Evolutionary conservation across 1,140 invertebrate genomes (phyloP).

Genomic region (Liolophura sinensis): DNA sequence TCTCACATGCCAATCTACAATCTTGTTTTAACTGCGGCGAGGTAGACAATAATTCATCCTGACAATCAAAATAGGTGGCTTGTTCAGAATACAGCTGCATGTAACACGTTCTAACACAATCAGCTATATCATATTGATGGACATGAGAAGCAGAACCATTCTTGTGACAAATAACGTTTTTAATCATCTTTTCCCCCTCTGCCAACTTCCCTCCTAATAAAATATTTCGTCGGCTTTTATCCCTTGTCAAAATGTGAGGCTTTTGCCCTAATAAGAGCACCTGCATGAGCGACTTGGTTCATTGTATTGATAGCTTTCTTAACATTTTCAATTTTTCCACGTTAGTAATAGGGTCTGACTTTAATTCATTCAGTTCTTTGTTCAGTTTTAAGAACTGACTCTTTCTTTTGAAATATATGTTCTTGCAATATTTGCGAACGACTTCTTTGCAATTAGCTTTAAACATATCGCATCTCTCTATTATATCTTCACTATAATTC

Average conservation of each 20-base stretch:
- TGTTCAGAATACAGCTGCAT: slow-evolving; percentile 5
- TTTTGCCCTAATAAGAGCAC: not conserved
- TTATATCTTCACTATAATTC: not conserved
- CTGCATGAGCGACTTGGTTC: not conserved
- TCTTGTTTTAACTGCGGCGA: slow-evolving; percentile 1
- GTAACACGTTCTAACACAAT: not conserved
- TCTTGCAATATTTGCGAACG: not conserved
- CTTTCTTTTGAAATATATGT: too few relatives aligned
- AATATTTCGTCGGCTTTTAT: too few relatives aligned
- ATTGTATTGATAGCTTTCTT: too few relatives aligned
- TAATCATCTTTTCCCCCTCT: not conserved
- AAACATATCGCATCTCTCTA: not conserved
- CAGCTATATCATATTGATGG: not conserved
- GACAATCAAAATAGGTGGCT: not conserved
- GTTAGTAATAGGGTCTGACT: not conserved
- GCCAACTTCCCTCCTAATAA: not conserved
- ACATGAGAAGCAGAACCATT: too few relatives aligned
- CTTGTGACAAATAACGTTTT: too few relatives aligned
- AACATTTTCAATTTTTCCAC: too few relatives aligned
- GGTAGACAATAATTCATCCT: not conserved
- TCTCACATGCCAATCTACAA: not conserved
- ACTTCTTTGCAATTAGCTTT: not conserved
- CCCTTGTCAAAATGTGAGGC: too few relatives aligned
- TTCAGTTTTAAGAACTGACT: too few relatives aligned
- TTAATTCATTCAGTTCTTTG: too few relatives aligned